phyloP scores from a whole-genome alignment of 2,113 vertebrate species.

The Lepus americanus region DNA sequence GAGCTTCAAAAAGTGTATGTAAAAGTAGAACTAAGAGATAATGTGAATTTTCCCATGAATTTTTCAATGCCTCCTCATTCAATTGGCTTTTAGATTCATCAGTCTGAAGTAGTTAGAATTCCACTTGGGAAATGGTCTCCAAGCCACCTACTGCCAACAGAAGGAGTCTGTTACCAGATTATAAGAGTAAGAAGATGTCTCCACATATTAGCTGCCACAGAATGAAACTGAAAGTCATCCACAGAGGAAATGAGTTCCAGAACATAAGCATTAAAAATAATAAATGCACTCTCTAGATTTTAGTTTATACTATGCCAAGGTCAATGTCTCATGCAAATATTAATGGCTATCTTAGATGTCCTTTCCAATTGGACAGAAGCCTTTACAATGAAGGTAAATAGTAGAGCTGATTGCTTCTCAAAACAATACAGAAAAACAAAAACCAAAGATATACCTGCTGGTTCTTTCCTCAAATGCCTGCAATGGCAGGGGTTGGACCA shows the following conservation, averaged over 20 bases:
- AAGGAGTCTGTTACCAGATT: neutral
- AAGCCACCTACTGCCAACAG: neutral
- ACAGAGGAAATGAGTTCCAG: conserved; percentile 58
- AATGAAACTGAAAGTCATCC: conserved; percentile 55
- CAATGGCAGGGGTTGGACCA: too few species aligned
- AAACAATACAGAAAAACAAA: too few species aligned
- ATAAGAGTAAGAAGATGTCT: conserved; percentile 40
- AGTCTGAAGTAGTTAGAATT: neutral
- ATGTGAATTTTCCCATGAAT: too few species aligned
- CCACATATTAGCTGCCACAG: conserved; percentile 59
- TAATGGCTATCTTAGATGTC: conserved; percentile 25
- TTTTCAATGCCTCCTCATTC: too few species aligned
- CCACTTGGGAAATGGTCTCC: neutral
- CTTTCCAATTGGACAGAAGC: conserved; percentile 31
- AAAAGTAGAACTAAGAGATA: too few species aligned
- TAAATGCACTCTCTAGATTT: conserved; percentile 70
- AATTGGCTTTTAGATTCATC: neutral
- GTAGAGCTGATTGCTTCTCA: too few species aligned
- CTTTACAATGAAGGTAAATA: neutral
- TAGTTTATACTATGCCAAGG: conserved; percentile 56
- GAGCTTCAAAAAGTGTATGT: too few species aligned
- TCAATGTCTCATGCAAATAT: conserved; percentile 57
- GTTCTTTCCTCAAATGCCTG: too few species aligned
- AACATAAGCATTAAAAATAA: conserved; percentile 66
- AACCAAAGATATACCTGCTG: too few species aligned